Percentiles rank a stretch among this genome's conserved stretches.
These are phyloP conservation scores for Drosophila mercatorum DNA, from an alignment of 2,888 invertebrate species.

Conservation along the genomic window DNA sequence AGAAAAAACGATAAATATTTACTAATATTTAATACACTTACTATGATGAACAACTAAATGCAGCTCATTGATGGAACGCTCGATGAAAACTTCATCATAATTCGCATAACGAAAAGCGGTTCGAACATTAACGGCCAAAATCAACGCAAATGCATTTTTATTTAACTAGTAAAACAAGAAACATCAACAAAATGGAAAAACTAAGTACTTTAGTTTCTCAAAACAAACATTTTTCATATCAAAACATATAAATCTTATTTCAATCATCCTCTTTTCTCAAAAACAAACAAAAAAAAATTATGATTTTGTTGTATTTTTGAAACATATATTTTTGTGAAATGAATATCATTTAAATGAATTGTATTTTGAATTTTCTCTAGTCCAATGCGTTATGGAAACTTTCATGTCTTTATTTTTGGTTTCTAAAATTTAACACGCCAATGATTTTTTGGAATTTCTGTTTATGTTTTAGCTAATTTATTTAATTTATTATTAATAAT, in stretches of 20 bases:
- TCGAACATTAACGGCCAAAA: slow-evolving; percentile 37
- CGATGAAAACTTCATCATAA: slow-evolving; percentile 19
- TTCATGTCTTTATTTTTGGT: slow-evolving; percentile 38
- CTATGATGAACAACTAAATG: slow-evolving; percentile 46
- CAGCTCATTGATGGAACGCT: slow-evolving; percentile 37
- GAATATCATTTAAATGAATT: slow-evolving; percentile 54
- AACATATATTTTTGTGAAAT: slow-evolving; percentile 41
- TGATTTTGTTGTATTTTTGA: slow-evolving; percentile 21
- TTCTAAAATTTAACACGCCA: slow-evolving; percentile 51
- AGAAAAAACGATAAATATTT: slow-evolving; percentile 46
- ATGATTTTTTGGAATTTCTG: slow-evolving; percentile 65
- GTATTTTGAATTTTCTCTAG: slow-evolving; percentile 69
- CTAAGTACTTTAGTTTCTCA: slow-evolving; percentile 41
- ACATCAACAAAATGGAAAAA: slow-evolving; percentile 15
- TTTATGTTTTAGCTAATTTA: slow-evolving; percentile 76
- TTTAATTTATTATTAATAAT: slow-evolving; percentile 73
- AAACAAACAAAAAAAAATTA: slow-evolving; percentile 3
- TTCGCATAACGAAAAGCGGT: slow-evolving; percentile 42
- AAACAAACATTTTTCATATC: slow-evolving; percentile 30
- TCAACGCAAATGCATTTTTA: slow-evolving; percentile 70
- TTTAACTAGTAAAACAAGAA: slow-evolving; percentile 47
- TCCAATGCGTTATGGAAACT: slow-evolving; percentile 64
- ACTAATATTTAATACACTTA: slow-evolving; percentile 39
- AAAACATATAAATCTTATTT: slow-evolving; percentile 32
- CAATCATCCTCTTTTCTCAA: slow-evolving; percentile 34